These are phyloP conservation scores for Isoperla grammatica DNA, from an alignment of 2,888 invertebrate genomes.

Conservation along the genomic window DNA sequence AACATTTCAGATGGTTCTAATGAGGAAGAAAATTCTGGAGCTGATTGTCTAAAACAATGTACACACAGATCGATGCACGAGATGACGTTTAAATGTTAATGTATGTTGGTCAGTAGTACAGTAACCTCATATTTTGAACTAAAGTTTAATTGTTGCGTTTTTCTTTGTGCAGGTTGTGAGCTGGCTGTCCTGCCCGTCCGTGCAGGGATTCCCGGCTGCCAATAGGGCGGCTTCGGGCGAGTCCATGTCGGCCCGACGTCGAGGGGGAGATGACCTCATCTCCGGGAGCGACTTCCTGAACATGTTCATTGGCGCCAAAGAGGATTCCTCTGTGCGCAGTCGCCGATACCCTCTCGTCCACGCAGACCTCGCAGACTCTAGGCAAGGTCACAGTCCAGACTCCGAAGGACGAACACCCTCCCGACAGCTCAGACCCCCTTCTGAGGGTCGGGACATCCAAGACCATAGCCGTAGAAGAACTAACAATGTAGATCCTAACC, in stretches of 20 bases:
- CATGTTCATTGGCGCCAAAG: constrained; percentile 39
- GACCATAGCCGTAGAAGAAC: neutral
- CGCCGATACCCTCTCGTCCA: neutral
- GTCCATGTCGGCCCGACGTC: constrained; percentile 39
- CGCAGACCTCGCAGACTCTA: neutral
- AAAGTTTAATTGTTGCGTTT: too few species aligned
- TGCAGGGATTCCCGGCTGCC: constrained; percentile 20
- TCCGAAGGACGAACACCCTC: too few species aligned
- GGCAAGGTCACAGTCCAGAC: too few species aligned
- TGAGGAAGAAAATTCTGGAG: too few species aligned
- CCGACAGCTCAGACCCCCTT: too few species aligned
- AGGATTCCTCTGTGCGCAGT: neutral
- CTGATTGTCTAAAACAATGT: too few species aligned
- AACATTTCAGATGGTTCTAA: too few species aligned
- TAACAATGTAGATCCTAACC: neutral
- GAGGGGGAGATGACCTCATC: constrained; percentile 43
- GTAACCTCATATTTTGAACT: too few species aligned
- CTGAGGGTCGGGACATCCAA: neutral
- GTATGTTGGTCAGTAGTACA: too few species aligned
- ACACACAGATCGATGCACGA: too few species aligned
- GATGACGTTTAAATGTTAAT: too few species aligned
- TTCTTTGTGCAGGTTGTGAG: constrained; percentile 20
- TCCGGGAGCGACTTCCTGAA: constrained; percentile 47
- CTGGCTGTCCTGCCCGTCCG: constrained; percentile 13
- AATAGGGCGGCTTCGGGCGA: constrained; percentile 16